Evolutionary conservation across 1,140 invertebrate genomes (phyloP).

Genomic region (Drosophila novamexicana): DNA sequence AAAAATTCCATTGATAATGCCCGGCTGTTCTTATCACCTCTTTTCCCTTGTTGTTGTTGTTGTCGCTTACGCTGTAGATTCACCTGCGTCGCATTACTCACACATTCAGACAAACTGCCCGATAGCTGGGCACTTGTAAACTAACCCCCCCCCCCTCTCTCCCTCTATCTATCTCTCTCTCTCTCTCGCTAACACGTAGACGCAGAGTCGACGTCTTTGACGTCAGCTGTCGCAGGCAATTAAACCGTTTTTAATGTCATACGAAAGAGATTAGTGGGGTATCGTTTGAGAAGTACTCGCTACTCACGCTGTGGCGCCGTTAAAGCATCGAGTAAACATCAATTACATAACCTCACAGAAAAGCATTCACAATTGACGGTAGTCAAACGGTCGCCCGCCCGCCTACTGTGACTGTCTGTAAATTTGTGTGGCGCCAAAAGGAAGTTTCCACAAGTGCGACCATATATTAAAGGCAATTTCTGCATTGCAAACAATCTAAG

Average conservation of each 20-base stretch:
- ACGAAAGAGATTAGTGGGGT: constrained; percentile 51
- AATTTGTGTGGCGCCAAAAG: constrained; percentile 48
- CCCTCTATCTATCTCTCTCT: too few relatives aligned
- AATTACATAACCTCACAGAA: constrained; percentile 23
- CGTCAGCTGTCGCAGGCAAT: constrained; percentile 62
- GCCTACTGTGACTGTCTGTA: constrained; percentile 38
- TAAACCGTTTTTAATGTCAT: constrained; percentile 54
- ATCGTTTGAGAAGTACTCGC: background rate
- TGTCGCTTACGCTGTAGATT: constrained; percentile 1
- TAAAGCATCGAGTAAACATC: constrained; percentile 19
- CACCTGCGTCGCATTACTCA: constrained; percentile 58
- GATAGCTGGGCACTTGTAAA: constrained; percentile 26
- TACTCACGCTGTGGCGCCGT: constrained; percentile 10
- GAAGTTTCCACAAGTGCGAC: constrained; percentile 29
- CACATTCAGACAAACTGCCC: constrained; percentile 27
- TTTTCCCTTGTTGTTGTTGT: constrained; percentile 3
- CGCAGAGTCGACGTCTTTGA: constrained; percentile 42
- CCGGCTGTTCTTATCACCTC: constrained; percentile 29
- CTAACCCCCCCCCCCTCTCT: too few relatives aligned
- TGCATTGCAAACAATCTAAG: background rate
- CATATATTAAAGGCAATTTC: constrained; percentile 13
- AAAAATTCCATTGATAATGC: constrained; percentile 79
- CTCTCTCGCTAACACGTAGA: background rate
- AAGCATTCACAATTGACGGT: background rate
- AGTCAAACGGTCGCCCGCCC: background rate